A percentile compares a stretch with the other conserved stretches of the same genome.
These are phyloP conservation scores for Halictus quadricinctus DNA, from an alignment of 2,888 invertebrate species.

Conservation along the genomic window DNA sequence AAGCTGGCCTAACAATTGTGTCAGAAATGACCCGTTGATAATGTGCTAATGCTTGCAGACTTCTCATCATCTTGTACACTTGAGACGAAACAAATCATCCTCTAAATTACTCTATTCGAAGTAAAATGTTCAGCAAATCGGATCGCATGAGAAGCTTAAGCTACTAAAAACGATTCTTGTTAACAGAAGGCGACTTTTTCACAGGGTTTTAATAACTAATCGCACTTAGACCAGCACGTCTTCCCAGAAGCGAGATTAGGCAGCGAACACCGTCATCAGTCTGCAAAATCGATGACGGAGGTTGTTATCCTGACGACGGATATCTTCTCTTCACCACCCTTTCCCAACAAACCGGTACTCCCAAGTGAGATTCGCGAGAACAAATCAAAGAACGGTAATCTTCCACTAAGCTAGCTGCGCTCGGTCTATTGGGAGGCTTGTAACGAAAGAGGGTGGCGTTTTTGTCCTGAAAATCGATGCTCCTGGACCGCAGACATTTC, in stretches of 20 bases:
- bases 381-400: not conserved
- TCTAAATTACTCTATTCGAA: no score
- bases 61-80: no score
- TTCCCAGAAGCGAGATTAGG: slow-evolving; percentile 17
- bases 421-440: not conserved
- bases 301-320: slow-evolving; percentile 32
- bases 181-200: no score
- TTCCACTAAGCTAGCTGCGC: not conserved
- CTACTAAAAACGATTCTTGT: no score
- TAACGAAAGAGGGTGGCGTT: not conserved
- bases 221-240: not conserved
- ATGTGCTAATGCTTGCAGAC: no score
- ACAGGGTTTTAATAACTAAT: not conserved
- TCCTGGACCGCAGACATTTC: not conserved
- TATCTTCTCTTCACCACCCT: not conserved
- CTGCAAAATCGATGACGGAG: slow-evolving; percentile 13
- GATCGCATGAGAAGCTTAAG: no score
- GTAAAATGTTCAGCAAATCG: no score
- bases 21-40: no score
- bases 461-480: not conserved
- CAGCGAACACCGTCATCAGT: slow-evolving; percentile 2
- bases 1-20: no score
- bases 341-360: not conserved
- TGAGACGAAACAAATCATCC: no score
- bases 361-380: not conserved